Evolutionary conservation across 1,140 invertebrate genomes (phyloP), one percentile per base, ranked within the genome.

Genomic region (Aphelenchoides fujianensis): DNA sequence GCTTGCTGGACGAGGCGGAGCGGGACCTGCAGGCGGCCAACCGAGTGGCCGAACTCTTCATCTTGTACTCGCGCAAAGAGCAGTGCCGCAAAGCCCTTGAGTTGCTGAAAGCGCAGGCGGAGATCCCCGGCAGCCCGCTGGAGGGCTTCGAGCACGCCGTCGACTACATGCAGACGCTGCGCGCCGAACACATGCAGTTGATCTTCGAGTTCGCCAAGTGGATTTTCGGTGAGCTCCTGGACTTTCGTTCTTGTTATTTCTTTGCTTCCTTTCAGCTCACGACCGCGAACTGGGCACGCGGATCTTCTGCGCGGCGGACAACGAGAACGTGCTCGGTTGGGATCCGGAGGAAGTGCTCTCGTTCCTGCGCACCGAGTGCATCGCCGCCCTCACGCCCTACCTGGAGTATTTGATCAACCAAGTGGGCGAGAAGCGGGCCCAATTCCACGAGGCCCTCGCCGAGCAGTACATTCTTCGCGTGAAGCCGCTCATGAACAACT

Each of bases 191-290:
- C 84, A 89, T 96, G 74, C 90, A 93, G 76, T 85, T 97, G 36
- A 95, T 98, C 78, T 91, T 97, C 76, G 91, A 97, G 85, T 97
- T 94, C 87, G 89, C 93, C n/a, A 90, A 91, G 70, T 95, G 93
- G 92, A 91, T 98, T 53, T 85, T 87, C 73, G 34, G 61, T 55
- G 36, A 64, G 31, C 19, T 53, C 32, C 63, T 37, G 12, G 68
- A 74, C 59, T 28, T 48, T 48, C 41, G 23, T 48, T 48, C 23
- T 48, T 23, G 41, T 48, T 48, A 48, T 12, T 23, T 12, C 41
- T 48, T 48, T 48, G 41, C n/a, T n/a, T 48, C 23, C 7, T 7
- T 59, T 59, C 19, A 59, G 52, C 41, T 52, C 69, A 68, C 28
- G 27, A 70, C 64, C 30, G 69, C 31, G 63, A 77, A 37, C 35